phyloP scores from a whole-genome alignment of 2,797 vertebrate species.

The Hapalemur alaotrensis region DNA sequence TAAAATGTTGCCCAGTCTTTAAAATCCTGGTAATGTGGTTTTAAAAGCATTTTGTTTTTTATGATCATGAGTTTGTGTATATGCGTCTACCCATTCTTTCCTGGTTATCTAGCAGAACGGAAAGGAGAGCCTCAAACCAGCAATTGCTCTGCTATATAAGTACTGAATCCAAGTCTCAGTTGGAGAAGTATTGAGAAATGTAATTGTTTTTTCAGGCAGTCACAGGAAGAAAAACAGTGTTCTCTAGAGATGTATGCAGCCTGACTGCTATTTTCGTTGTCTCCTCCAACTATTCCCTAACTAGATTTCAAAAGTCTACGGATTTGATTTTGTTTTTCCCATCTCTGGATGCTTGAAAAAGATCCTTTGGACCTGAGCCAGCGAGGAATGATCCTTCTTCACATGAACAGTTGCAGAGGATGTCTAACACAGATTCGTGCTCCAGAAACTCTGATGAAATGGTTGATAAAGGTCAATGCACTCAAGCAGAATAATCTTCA shows the following conservation, averaged over 20 bases:
- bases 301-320: slow-evolving; percentile 7
- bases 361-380: neutral
- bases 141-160: neutral
- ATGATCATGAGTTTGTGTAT: neutral
- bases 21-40: neutral
- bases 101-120: neutral
- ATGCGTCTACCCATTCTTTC: neutral
- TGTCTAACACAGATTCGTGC: neutral
- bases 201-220: slow-evolving; percentile 26
- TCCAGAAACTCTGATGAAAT: slow-evolving; percentile 52
- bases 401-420: neutral
- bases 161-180: neutral
- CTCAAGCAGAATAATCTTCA: neutral
- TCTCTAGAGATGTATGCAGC: neutral
- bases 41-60: neutral
- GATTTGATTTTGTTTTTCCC: neutral
- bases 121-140: neutral
- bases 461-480: slow-evolving; percentile 34
- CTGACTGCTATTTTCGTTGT: neutral
- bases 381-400: neutral
- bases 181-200: slow-evolving; percentile 23
- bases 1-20: slow-evolving; percentile 44
- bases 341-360: neutral
- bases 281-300: neutral
- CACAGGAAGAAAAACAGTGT: neutral